phyloP scores from a whole-genome alignment of 2,113 vertebrate genomes.

The Podocnemis expansa region DNA sequence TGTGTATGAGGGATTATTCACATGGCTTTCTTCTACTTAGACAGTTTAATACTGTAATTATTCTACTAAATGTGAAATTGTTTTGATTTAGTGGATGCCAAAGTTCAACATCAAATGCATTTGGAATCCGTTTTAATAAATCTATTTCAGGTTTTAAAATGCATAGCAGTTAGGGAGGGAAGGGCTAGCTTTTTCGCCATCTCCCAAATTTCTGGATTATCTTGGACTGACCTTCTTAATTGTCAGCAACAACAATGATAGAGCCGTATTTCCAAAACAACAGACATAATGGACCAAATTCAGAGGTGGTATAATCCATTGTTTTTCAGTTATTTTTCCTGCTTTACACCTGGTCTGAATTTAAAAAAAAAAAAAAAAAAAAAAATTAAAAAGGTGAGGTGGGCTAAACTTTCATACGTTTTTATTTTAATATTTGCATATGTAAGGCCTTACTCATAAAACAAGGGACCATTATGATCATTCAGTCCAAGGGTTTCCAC shows the following conservation, averaged over 20 bases:
- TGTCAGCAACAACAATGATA: background rate
- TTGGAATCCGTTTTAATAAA: slow-evolving; percentile 45
- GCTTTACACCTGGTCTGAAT: background rate
- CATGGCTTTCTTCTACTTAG: background rate
- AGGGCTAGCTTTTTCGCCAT: background rate
- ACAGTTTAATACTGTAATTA: slow-evolving; percentile 44
- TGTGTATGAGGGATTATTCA: slow-evolving; percentile 25
- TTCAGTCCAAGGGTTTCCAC: background rate
- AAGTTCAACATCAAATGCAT: slow-evolving; percentile 36
- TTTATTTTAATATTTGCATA: rapidly evolving
- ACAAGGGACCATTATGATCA: background rate
- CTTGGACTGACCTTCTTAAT: slow-evolving; percentile 21
- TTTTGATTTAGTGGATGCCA: slow-evolving; percentile 1
- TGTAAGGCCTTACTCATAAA: background rate
- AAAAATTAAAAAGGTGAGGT: too few species aligned
- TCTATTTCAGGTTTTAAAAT: slow-evolving; percentile 39
- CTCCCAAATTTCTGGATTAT: slow-evolving; percentile 1
- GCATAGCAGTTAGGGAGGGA: background rate
- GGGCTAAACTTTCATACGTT: background rate
- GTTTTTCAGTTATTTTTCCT: background rate
- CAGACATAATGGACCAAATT: background rate
- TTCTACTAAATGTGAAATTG: slow-evolving; percentile 38
- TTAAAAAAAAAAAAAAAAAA: background rate
- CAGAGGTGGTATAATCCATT: background rate
- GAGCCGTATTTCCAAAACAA: background rate